Evolutionary conservation across 2,113 vertebrate genomes (phyloP), one percentile per base, ranked within the genome.

Genomic region (Xiphorhynchus elegans): DNA sequence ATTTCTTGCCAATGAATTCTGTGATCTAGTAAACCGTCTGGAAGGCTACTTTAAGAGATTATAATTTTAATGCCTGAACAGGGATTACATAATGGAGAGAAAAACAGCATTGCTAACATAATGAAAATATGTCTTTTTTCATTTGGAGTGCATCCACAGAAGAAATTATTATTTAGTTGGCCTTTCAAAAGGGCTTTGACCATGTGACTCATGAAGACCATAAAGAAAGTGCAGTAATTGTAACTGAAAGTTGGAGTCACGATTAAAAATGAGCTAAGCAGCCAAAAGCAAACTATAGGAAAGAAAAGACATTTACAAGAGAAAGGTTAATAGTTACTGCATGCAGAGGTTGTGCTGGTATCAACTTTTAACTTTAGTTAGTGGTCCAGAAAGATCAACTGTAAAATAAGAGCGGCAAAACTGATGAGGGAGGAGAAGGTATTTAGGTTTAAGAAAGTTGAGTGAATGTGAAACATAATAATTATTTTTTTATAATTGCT

Each of bases 41-140:
- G 29, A 93, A 89, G 85, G 72, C 80, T 89, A 92, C 80, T 90
- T 89, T 78, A 84, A 93, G 87, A 94, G 79, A 92, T 68, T 77
- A 10, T 86, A 87, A 88, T 52, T 90, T 78, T 37, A 90, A 94
- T 78, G 64, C 58, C 72, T 53, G 82, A 82, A 40, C 37, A 86
- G 46, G 49, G 90, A 78, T 92, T 93, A 84, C 66, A 78, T 86
- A 95, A 92, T 6, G 24, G 31, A 84, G 69, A 88, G 40, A 50
- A 90, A 95, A 93, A 11, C 28, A 89, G 31, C 60, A 59, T 2
- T 70, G 88, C 55, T 84, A 92, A 74, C 24, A 39, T 47, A 77
- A 85, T 20, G 17, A 96, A 93, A 91, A 83, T 50, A n/a, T 0
- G 1, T 44, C 15, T 81, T 90, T 89, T 77, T 84, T 1, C 87